Conservation (phyloP, 2,113 vertebrate genomes). For the Cyprinus carpio region DNA sequence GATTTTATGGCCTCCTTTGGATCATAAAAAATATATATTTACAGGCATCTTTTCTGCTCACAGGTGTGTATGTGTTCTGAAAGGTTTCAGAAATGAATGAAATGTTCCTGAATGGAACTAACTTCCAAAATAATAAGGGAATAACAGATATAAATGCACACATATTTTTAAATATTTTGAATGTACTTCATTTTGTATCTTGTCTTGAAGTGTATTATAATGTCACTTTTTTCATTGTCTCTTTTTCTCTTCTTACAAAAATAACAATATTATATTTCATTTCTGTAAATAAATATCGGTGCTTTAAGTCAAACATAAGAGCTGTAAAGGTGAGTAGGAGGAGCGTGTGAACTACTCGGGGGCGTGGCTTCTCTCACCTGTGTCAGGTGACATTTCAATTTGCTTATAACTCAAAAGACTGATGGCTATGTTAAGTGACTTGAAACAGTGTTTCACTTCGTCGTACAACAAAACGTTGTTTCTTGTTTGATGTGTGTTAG, state of each 20-base stretch:
- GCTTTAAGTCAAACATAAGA: background rate
- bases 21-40: background rate
- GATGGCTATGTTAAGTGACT: background rate
- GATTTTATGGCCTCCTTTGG: background rate
- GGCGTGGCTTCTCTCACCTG: conserved; percentile 68
- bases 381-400: conserved; percentile 58
- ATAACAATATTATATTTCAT: background rate
- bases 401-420: conserved; percentile 43
- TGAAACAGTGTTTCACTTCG: background rate
- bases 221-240: too few relatives aligned
- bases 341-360: conserved; percentile 13
- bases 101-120: background rate
- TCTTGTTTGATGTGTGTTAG: background rate
- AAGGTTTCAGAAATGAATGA: background rate
- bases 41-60: background rate
- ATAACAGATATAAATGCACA: too few relatives aligned
- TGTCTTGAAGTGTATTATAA: background rate
- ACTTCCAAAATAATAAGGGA: background rate
- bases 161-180: background rate
- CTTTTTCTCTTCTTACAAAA: background rate
- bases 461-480: background rate
- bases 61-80: background rate
- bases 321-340: conserved; percentile 17
- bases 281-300: background rate
- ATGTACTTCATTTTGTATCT: background rate